Conservation (phyloP, 2,888 invertebrate species). For the Julus scandinavius region DNA sequence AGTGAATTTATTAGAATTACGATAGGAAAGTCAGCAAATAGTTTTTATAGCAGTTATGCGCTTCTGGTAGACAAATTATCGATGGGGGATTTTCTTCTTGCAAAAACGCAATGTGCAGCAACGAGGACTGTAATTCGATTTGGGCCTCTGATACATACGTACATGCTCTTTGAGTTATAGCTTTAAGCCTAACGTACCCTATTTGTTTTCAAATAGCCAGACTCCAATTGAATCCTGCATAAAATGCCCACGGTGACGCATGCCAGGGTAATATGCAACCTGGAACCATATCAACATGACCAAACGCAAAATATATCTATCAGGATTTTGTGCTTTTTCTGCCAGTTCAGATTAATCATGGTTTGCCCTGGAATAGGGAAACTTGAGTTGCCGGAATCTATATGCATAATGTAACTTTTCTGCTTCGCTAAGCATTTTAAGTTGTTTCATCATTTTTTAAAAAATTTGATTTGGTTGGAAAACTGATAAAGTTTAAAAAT, state of each 20-base stretch:
- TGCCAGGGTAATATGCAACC: background rate
- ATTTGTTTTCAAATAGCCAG: background rate
- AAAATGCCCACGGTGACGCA: background rate
- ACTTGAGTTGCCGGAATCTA: no score
- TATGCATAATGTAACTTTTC: no score
- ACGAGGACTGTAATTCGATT: background rate
- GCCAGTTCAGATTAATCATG: no score
- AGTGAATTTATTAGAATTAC: constrained; percentile 44
- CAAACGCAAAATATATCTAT: no score
- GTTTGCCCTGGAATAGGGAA: no score
- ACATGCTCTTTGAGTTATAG: background rate
- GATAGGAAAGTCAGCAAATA: constrained; percentile 2
- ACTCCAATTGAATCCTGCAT: background rate
- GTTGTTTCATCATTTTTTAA: no score
- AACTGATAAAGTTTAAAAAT: no score
- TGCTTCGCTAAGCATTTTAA: no score
- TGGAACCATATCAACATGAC: no score
- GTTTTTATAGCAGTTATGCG: constrained; percentile 4
- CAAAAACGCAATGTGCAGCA: background rate
- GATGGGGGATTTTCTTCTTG: background rate
- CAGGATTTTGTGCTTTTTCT: no score
- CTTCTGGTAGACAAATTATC: background rate
- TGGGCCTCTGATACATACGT: background rate
- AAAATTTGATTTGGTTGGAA: no score
- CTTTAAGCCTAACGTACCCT: background rate